These are phyloP conservation scores for Galerucella pusilla DNA, from an alignment of 2,888 invertebrate genomes.

Conservation along the genomic window DNA sequence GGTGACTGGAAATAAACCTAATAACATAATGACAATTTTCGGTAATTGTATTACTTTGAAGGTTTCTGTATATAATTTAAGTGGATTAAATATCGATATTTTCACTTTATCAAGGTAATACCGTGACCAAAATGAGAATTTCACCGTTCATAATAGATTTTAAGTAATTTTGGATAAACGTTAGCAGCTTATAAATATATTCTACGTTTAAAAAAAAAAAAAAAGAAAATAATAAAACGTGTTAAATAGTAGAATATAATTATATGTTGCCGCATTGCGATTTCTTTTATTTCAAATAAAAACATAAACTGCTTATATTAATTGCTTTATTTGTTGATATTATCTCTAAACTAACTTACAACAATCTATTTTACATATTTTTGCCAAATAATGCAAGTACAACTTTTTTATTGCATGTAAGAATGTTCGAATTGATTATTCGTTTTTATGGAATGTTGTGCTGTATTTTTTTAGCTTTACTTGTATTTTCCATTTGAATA, in stretches of 20 bases:
- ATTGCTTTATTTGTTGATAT: slow-evolving; percentile 49
- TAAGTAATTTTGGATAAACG: background rate
- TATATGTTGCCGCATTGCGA: slow-evolving; percentile 7
- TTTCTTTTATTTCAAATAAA: slow-evolving; percentile 13
- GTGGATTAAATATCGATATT: background rate
- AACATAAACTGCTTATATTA: slow-evolving; percentile 53
- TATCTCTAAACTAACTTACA: slow-evolving; percentile 12
- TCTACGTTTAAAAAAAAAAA: background rate
- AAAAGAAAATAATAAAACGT: background rate
- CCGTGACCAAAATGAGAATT: background rate
- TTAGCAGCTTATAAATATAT: background rate
- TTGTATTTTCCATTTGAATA: background rate
- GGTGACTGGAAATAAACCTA: background rate
- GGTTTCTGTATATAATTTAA: background rate
- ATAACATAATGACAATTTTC: background rate
- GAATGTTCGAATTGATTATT: background rate
- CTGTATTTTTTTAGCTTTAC: background rate
- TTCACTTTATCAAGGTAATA: background rate
- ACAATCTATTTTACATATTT: slow-evolving; percentile 19
- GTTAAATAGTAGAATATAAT: background rate
- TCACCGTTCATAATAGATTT: background rate
- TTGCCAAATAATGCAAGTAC: slow-evolving; percentile 7
- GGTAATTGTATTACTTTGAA: background rate
- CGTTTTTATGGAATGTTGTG: slow-evolving; percentile 4
- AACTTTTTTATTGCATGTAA: slow-evolving; percentile 15